Evolutionary conservation across 2,888 invertebrate genomes (phyloP), one percentile per base, ranked within the genome.

Genomic region (Ceramica pisi): DNA sequence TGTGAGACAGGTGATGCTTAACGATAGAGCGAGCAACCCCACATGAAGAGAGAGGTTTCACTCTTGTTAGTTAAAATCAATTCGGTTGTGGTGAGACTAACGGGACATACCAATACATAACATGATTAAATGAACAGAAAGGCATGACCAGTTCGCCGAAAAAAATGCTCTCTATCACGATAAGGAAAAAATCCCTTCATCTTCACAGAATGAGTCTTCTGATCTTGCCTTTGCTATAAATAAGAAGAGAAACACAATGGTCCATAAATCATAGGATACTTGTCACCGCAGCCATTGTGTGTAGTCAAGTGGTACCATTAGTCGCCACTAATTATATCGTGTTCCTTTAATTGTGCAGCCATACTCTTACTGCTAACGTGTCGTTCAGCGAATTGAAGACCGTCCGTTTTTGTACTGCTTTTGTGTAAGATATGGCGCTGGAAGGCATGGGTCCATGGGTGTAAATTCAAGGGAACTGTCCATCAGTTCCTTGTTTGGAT

Each of bases 201-300:
- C 46, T 16, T 19, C 19, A n/a, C 48, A n/a, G 48, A n/a, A 9
- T n/a, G 23, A 23, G 6, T 44, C 62, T 78, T 68, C 83, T 80
- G 83, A 10, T 2, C 23, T 44, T 12, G n/a, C 14, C 6, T 12
- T 56, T 19, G 14, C 19, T 55, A 59, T 23, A 23, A 35, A 67
- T 56, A 51, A 68, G 72, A 63, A 66, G 56, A 60, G 41, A 79
- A 72, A 80, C 63, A 84, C 84, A 84, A 84, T 84, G 71, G 86
- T 61, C 57, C 70, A 86, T 84, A 78, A 81, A 81, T 84, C 84
- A 86, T 84, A 70, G 67, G 68, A 59, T 59, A 75, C 65, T 81
- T 79, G 84, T 86, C 76, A 67, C 71, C 38, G 65, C 67, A 38
- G 46, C 73, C 73, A 75, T 80, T 77, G 71, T 68, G 71, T 70